These are phyloP conservation scores for Sesamia nonagrioides DNA, from an alignment of 1,140 invertebrate genomes.

Conservation along the genomic window DNA sequence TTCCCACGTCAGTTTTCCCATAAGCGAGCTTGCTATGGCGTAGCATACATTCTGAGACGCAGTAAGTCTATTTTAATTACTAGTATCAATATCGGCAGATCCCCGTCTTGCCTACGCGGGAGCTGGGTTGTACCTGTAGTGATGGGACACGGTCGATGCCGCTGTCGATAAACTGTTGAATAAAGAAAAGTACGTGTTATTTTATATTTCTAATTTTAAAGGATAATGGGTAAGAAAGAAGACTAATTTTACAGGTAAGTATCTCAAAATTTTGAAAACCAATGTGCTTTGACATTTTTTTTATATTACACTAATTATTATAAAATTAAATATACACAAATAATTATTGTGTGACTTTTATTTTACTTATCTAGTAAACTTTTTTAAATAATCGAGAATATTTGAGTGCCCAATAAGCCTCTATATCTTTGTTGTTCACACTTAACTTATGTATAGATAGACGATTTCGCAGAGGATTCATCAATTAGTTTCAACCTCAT, in stretches of 20 bases:
- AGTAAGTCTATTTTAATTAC: constrained; percentile 87
- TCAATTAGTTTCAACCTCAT: constrained; percentile 11
- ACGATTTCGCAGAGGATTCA: background rate
- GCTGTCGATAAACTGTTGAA: constrained; percentile 62
- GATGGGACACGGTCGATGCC: constrained; percentile 55
- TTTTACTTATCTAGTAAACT: no score
- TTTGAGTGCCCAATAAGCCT: background rate
- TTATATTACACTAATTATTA: no score
- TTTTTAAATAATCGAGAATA: background rate
- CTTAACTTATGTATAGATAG: background rate
- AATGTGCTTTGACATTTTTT: background rate
- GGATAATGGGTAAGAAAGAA: background rate
- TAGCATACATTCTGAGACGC: constrained; percentile 65
- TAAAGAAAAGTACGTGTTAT: constrained; percentile 33
- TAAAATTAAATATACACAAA: no score
- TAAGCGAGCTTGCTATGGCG: constrained; percentile 53
- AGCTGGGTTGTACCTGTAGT: constrained; percentile 75
- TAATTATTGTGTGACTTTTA: no score
- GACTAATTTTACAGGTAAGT: no score
- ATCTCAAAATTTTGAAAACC: background rate
- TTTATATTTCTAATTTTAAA: background rate
- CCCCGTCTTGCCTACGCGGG: constrained; percentile 85
- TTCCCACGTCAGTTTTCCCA: constrained; percentile 50
- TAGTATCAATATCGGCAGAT: constrained; percentile 84
- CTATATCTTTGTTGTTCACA: background rate